A percentile compares a stretch with the other conserved stretches of the same genome.
These are phyloP conservation scores for Mylabris sibirica DNA, from an alignment of 2,888 invertebrate species.

Conservation along the genomic window DNA sequence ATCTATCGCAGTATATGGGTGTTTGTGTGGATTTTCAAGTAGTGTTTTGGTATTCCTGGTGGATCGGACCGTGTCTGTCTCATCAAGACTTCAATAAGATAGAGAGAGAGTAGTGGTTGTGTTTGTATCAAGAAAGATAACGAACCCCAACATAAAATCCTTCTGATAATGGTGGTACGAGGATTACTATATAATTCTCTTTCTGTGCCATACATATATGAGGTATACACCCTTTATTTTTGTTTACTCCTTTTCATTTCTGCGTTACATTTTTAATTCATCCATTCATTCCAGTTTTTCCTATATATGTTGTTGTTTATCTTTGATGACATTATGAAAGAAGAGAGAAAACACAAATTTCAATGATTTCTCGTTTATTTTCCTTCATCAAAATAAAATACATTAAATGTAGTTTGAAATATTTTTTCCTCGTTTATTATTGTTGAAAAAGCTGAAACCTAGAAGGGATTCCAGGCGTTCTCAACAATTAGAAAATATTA, in stretches of 20 bases:
- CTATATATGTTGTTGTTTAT: neutral
- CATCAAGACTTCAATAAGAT: slow-evolving; percentile 51
- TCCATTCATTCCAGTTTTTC: neutral
- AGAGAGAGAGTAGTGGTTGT: slow-evolving; percentile 33
- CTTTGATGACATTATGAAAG: neutral
- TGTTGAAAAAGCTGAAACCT: slow-evolving; percentile 27
- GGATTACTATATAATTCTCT: slow-evolving; percentile 47
- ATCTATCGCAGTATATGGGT: slow-evolving; percentile 43
- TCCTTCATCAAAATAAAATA: slow-evolving; percentile 57
- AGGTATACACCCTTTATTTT: slow-evolving; percentile 1
- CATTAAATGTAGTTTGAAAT: slow-evolving; percentile 55
- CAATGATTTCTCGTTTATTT: slow-evolving; percentile 41
- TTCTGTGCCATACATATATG: neutral
- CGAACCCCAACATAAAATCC: slow-evolving; percentile 49
- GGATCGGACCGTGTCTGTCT: slow-evolving; percentile 53
- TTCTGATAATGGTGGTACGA: slow-evolving; percentile 45
- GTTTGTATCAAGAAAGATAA: slow-evolving; percentile 54
- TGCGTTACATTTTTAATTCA: slow-evolving; percentile 34
- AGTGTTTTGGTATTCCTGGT: slow-evolving; percentile 61
- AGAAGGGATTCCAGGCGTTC: slow-evolving; percentile 15
- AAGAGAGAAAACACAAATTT: neutral
- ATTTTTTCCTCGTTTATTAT: slow-evolving; percentile 38
- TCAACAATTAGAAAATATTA: slow-evolving; percentile 28
- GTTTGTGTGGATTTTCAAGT: slow-evolving; percentile 62
- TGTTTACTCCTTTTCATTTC: neutral